Evolutionary conservation across 2,888 invertebrate genomes (phyloP).

Genomic region (Eristalis arbustorum): DNA sequence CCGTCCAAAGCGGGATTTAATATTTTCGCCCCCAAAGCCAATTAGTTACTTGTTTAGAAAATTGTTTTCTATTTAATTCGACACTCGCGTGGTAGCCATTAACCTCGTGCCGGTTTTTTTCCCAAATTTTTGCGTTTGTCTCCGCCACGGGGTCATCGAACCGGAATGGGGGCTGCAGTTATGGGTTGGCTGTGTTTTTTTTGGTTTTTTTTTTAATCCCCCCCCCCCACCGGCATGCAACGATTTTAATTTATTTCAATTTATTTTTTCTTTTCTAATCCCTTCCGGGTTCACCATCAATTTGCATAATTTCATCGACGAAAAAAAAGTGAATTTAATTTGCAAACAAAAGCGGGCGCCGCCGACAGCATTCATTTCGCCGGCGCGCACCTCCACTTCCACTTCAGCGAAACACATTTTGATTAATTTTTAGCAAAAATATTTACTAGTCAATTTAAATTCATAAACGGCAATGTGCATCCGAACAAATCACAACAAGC

Average conservation of each 20-base stretch:
- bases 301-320: not conserved
- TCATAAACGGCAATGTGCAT: not conserved
- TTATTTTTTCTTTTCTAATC: not conserved
- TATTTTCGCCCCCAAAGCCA: not conserved
- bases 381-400: too few species aligned
- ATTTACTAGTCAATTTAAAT: conserved; percentile 9
- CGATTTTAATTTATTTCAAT: not conserved
- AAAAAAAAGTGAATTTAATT: not conserved
- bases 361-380: not conserved
- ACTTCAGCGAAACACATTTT: not conserved
- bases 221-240: not conserved
- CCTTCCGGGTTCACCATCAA: not conserved
- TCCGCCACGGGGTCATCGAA: not conserved
- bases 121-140: not conserved
- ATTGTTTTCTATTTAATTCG: not conserved
- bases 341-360: not conserved
- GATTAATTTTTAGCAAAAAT: conserved; percentile 4
- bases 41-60: not conserved
- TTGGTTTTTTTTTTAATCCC: not conserved
- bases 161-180: not conserved
- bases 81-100: not conserved
- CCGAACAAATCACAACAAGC: not conserved
- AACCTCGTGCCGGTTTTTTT: not conserved
- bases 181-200: too few species aligned
- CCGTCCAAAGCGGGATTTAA: not conserved